These are phyloP conservation scores for Calycopis cecrops DNA, from an alignment of 1,140 invertebrate species.

Conservation along the genomic window DNA sequence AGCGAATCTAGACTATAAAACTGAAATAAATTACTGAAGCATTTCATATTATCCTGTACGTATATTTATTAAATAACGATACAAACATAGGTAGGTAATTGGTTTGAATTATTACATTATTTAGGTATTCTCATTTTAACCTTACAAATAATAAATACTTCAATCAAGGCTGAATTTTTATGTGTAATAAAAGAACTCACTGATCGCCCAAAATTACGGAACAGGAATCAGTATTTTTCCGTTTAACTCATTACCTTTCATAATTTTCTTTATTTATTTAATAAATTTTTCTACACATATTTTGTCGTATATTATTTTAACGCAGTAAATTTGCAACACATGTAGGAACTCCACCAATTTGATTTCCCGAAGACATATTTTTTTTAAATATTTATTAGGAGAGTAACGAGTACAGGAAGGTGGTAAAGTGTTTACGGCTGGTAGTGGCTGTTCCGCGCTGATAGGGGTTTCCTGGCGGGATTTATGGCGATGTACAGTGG, in stretches of 20 bases:
- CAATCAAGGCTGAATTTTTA: no score
- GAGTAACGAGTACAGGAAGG: conserved; percentile 33
- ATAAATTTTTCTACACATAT: no score
- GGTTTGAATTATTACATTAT: neutral
- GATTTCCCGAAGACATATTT: conserved; percentile 4
- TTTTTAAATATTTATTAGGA: conserved; percentile 13
- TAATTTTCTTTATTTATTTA: neutral
- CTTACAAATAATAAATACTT: no score
- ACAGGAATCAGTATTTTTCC: neutral
- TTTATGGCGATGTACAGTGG: conserved; percentile 37
- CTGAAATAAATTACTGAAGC: conserved; percentile 26
- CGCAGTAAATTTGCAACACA: no score
- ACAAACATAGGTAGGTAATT: neutral
- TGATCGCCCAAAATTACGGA: neutral
- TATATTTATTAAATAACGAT: neutral
- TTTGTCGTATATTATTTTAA: no score
- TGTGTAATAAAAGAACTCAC: neutral
- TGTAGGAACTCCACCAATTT: no score
- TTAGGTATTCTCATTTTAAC: no score
- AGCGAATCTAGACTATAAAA: conserved; percentile 30
- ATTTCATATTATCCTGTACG: conserved; percentile 13
- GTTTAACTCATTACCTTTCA: neutral
- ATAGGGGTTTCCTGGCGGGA: conserved; percentile 36
- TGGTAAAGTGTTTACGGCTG: conserved; percentile 44
- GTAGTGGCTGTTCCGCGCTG: conserved; percentile 29